Evolutionary conservation across 2,113 vertebrate genomes (phyloP).

Genomic region (Furnarius figulus): DNA sequence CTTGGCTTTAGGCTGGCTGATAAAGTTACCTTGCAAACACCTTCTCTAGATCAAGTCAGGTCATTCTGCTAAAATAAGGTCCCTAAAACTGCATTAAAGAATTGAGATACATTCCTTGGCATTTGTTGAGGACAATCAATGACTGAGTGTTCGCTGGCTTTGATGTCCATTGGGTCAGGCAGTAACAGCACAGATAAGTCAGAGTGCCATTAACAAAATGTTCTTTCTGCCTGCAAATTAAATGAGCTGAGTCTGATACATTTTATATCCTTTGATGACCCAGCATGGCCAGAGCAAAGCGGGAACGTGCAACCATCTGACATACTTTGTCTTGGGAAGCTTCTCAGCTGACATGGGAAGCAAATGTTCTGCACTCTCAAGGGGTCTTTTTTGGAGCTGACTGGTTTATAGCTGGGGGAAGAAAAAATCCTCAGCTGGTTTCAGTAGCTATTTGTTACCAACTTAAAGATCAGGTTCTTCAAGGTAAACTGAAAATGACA

Average conservation of each 20-base stretch:
- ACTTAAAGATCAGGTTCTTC: constrained; percentile 55
- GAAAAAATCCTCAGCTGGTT: neutral
- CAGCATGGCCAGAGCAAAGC: neutral
- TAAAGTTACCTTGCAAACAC: neutral
- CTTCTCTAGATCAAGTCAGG: neutral
- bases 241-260: neutral
- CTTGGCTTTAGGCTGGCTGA: neutral
- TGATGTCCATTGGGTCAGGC: neutral
- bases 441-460: constrained; percentile 56
- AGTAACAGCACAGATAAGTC: neutral
- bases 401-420: neutral
- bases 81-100: neutral
- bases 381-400: neutral
- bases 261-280: neutral
- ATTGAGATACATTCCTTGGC: neutral
- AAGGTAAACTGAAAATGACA: constrained; percentile 64
- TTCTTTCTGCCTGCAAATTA: constrained; percentile 31
- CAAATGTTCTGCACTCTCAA: neutral
- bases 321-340: neutral
- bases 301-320: neutral
- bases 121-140: neutral
- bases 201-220: neutral
- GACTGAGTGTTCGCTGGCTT: neutral
- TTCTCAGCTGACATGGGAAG: constrained; percentile 6
- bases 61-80: neutral